A percentile compares a stretch with the other conserved stretches of the same genome.
These are phyloP conservation scores for Xenus cinereus DNA, from an alignment of 2,113 vertebrate species.

Conservation along the genomic window DNA sequence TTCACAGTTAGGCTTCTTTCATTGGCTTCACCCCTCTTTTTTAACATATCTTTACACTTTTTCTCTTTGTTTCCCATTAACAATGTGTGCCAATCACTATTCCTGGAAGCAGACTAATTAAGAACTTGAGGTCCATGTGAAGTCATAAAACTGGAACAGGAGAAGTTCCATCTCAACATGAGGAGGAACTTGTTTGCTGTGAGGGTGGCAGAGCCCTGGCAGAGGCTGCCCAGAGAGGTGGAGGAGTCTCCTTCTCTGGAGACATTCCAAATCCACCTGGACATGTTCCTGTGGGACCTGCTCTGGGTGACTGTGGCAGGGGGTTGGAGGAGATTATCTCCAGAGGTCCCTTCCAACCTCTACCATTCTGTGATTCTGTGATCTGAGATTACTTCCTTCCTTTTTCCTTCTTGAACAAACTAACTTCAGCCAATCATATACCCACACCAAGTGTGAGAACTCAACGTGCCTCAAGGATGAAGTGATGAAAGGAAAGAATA, in stretches of 20 bases:
- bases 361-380: too few relatives aligned
- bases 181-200: too few relatives aligned
- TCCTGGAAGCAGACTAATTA: not conserved
- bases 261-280: too few relatives aligned
- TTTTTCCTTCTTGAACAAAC: not conserved
- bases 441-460: not conserved
- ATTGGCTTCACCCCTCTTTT: not conserved
- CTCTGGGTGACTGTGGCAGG: too few relatives aligned
- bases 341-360: too few relatives aligned
- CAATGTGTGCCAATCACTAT: not conserved
- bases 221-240: too few relatives aligned
- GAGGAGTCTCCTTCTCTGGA: too few relatives aligned
- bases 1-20: not conserved
- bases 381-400: not conserved
- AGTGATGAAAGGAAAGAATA: not conserved
- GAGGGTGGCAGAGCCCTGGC: too few relatives aligned
- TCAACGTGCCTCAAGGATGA: not conserved
- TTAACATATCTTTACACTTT: not conserved
- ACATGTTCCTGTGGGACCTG: too few relatives aligned
- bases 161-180: too few relatives aligned
- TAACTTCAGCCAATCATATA: not conserved
- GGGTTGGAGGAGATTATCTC: too few relatives aligned
- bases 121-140: not conserved
- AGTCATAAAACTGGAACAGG: not conserved
- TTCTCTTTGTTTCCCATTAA: not conserved